Percentiles rank a stretch among this genome's conserved stretches.
Conservation (phyloP, 2,113 vertebrate genomes). For the Leuciscus idus region DNA sequence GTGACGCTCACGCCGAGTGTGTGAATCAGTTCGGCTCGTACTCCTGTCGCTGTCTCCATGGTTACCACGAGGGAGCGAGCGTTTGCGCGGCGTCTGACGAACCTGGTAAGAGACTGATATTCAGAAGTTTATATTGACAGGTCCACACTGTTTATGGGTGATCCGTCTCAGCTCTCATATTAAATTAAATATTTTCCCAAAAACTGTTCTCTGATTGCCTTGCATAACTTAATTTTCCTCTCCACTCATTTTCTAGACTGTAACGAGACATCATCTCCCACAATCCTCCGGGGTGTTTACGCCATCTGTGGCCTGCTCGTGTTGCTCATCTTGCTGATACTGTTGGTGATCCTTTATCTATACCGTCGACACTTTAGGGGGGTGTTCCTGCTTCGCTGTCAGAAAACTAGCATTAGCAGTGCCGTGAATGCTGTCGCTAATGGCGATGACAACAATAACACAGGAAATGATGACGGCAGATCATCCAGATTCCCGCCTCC, state of each 20-base stretch:
- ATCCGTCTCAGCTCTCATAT: no score
- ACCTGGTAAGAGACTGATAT: background rate
- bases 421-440: slow-evolving; percentile 31
- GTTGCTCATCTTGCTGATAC: slow-evolving; percentile 64
- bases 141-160: no score
- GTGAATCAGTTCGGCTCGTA: slow-evolving; percentile 46
- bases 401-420: slow-evolving; percentile 11
- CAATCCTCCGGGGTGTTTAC: slow-evolving; percentile 66
- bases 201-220: background rate
- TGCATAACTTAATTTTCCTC: background rate
- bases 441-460: slow-evolving; percentile 42
- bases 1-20: slow-evolving; percentile 20
- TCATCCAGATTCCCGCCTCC: slow-evolving; percentile 56
- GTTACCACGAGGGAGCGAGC: slow-evolving; percentile 5
- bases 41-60: slow-evolving; percentile 32
- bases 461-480: background rate
- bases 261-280: slow-evolving; percentile 36
- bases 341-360: slow-evolving; percentile 54
- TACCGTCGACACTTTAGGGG: slow-evolving; percentile 70
- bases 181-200: no score
- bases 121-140: background rate
- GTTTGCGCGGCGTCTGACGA: slow-evolving; percentile 11
- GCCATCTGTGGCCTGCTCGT: slow-evolving; percentile 74
- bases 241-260: slow-evolving; percentile 59
- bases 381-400: slow-evolving; percentile 66